Evolutionary conservation across 2,888 invertebrate species (phyloP), one percentile per base, ranked within the genome.

Genomic region (Nomada ruficornis): DNA sequence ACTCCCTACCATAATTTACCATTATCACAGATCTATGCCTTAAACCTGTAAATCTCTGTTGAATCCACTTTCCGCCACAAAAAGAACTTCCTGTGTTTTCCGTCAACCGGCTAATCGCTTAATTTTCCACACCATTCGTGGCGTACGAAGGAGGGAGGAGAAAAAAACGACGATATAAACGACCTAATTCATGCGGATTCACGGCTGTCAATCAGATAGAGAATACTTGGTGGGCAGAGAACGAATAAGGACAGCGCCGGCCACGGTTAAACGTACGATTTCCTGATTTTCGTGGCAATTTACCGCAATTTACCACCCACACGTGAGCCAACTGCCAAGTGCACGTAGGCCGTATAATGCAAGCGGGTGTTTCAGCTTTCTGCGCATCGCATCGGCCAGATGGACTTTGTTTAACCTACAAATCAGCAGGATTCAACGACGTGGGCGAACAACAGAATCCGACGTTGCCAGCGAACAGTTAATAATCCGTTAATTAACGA

Each of bases 241-340:
- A 59, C 36, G 73, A 79, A 42, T 77, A 75, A 69, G 71, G 68
- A 75, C 59, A 67, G 42, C 44, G 18, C 23, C 75, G 62, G 36
- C 74, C 65, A 74, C 73, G 75, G 70, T 62, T 77, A 80, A 85
- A 84, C 73, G 78, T 87, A 90, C 89, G 88, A 89, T 91, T 92
- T 92, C 91, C 90, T 90, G 91, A 92, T 92, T 92, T 92, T 91
- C 91, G 90, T 89, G 87, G 90, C 88, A 90, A 92, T 92, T 92
- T 90, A 90, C 90, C 87, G 92, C 91, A 92, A 92, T 92, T 92
- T 89, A 84, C 83, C 89, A 88, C 91, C 92, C 89, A 90, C 91
- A 87, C 83, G 70, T 72, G 57, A 80, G 82, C 85, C 89, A 90
- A 89, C 87, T 86, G 83, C 84, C 89, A 90, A 89, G 88, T 86